A percentile compares a stretch with the other conserved stretches of the same genome.
Evolutionary conservation across 2,113 vertebrate genomes (phyloP).

Genomic region (Petromus typicus): DNA sequence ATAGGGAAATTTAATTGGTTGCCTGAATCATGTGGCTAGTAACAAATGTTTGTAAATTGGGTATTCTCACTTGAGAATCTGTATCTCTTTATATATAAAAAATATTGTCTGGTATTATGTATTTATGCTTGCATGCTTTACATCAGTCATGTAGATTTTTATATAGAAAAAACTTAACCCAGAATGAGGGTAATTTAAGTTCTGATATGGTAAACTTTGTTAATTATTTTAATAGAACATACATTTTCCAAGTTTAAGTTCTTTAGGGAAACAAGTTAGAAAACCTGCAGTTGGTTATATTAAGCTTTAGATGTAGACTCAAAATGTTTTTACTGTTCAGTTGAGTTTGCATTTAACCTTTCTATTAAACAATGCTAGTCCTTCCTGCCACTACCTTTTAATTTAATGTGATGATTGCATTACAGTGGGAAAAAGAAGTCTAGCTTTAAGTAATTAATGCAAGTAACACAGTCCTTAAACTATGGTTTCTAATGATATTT

Average conservation of each 20-base stretch:
- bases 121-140: slow-evolving; percentile 28
- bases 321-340: slow-evolving; percentile 29
- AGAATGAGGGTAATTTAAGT: slow-evolving; percentile 15
- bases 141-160: background rate
- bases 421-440: background rate
- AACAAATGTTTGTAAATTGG: background rate
- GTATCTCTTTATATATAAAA: background rate
- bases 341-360: slow-evolving; percentile 60
- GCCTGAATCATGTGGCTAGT: background rate
- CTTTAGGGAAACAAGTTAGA: slow-evolving; percentile 53
- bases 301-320: slow-evolving; percentile 54
- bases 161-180: slow-evolving; percentile 22
- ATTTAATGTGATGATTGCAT: slow-evolving; percentile 44
- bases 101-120: background rate
- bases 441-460: background rate
- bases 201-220: background rate
- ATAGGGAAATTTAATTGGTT: background rate
- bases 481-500: slow-evolving; percentile 12
- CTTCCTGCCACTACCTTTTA: slow-evolving; percentile 42
- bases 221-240: slow-evolving; percentile 5
- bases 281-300: slow-evolving; percentile 30
- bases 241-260: slow-evolving; percentile 48
- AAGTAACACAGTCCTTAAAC: slow-evolving; percentile 47
- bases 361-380: background rate
- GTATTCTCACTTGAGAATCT: slow-evolving; percentile 8